phyloP scores from a whole-genome alignment of 2,888 invertebrate genomes.

The Himalopsyche anomala region DNA sequence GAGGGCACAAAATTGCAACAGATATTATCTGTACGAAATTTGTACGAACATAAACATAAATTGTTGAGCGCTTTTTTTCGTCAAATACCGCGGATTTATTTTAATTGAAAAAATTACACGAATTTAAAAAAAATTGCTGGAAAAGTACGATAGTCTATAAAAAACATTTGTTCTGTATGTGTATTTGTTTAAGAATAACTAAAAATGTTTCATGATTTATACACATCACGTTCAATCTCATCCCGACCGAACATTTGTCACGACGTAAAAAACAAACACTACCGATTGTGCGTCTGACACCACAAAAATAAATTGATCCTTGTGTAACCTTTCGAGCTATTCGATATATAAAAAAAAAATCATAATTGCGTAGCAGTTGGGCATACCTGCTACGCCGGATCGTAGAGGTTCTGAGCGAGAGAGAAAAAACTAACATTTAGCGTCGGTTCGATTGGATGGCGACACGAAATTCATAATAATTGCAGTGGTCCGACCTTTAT shows the following conservation, averaged over 20 bases:
- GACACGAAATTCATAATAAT: not conserved
- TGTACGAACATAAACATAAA: too few relatives aligned
- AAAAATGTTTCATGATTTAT: too few relatives aligned
- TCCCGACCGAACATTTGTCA: constrained; percentile 13
- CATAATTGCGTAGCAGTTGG: not conserved
- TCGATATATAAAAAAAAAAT: not conserved
- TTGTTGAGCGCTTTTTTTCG: too few relatives aligned
- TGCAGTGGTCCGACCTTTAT: constrained; percentile 9
- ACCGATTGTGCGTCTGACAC: not conserved
- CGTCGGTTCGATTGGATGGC: not conserved
- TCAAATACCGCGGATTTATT: too few relatives aligned
- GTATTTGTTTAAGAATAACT: too few relatives aligned
- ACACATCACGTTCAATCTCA: not conserved
- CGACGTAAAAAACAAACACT: not conserved
- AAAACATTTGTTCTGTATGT: too few relatives aligned
- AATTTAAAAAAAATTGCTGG: too few relatives aligned
- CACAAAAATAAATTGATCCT: not conserved
- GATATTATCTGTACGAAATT: too few relatives aligned
- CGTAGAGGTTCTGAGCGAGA: not conserved
- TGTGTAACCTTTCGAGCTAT: not conserved
- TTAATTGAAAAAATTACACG: too few relatives aligned
- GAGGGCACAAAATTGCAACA: too few relatives aligned
- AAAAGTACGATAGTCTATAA: too few relatives aligned
- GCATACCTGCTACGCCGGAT: not conserved
- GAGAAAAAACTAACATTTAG: not conserved